A percentile compares a stretch with the other conserved stretches of the same genome.
phyloP scores from a whole-genome alignment of 2,797 vertebrate species.

The Toxotes lorentzi region DNA sequence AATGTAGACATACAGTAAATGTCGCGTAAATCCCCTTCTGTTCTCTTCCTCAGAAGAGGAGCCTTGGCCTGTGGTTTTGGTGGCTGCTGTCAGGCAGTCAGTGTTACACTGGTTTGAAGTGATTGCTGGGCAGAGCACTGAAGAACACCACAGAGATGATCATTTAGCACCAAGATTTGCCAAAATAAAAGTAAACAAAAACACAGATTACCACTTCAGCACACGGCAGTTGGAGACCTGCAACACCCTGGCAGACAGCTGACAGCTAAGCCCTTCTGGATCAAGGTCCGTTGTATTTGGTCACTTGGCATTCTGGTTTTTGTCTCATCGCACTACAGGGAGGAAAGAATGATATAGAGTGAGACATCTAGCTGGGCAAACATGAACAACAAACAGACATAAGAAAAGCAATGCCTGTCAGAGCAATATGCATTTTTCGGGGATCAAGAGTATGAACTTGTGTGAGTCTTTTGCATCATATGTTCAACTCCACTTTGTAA shows the following conservation, averaged over 20 bases:
- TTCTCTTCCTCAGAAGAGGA: conserved; percentile 11
- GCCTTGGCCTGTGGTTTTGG: conserved; percentile 28
- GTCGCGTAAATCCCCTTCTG: conserved; percentile 27
- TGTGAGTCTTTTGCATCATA: conserved; percentile 12
- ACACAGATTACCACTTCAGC: conserved; percentile 55
- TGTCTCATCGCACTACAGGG: conserved; percentile 15
- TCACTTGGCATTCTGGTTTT: conserved; percentile 46
- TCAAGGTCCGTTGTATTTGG: conserved; percentile 49
- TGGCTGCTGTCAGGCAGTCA: conserved; percentile 53
- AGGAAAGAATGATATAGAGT: conserved; percentile 32
- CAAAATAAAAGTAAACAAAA: conserved; percentile 22
- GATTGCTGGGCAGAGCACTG: conserved; percentile 36
- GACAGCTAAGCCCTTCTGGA: conserved; percentile 62
- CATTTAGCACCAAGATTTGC: conserved; percentile 42
- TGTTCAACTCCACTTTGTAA: conserved; percentile 33
- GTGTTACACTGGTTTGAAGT: conserved; percentile 49
- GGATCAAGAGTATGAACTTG: conserved; percentile 27
- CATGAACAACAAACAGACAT: conserved; percentile 19
- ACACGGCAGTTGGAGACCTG: conserved; percentile 35
- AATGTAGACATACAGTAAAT: neutral
- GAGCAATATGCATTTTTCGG: neutral
- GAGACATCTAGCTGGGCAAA: conserved; percentile 23
- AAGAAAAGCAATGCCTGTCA: conserved; percentile 19
- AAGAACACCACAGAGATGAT: conserved; percentile 42
- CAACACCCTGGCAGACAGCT: conserved; percentile 42